A percentile compares a stretch with the other conserved stretches of the same genome.
These are phyloP conservation scores for Trachemys scripta DNA, from an alignment of 2,113 vertebrate species.

Conservation along the genomic window DNA sequence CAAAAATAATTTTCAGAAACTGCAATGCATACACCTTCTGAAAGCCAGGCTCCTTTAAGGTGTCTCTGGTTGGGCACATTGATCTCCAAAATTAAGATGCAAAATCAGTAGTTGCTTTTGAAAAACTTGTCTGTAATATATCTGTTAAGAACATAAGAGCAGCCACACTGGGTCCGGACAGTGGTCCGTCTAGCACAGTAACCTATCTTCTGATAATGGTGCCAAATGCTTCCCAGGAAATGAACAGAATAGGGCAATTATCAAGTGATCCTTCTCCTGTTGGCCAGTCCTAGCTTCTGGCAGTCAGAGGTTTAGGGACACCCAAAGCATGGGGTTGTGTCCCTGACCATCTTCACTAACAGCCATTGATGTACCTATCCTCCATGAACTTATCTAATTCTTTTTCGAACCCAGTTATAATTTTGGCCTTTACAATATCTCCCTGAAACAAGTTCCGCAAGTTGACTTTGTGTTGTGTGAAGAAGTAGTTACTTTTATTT, in stretches of 20 bases:
- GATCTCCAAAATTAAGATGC: neutral
- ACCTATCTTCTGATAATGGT: neutral
- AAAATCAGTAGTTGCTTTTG: neutral
- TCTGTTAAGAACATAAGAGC: neutral
- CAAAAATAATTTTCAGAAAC: neutral
- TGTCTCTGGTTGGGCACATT: neutral
- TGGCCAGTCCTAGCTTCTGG: neutral
- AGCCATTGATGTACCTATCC: neutral
- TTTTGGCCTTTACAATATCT: neutral
- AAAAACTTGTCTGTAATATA: neutral
- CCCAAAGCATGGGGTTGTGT: neutral
- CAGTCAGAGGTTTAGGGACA: neutral
- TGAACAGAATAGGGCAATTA: neutral
- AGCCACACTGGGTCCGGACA: neutral
- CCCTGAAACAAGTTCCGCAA: neutral
- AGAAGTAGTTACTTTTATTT: neutral
- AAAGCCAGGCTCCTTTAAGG: neutral
- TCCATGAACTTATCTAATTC: neutral
- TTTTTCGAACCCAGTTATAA: neutral
- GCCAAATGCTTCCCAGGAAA: neutral
- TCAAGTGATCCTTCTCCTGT: neutral
- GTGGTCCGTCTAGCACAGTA: neutral
- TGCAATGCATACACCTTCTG: rapidly evolving
- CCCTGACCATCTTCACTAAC: neutral
- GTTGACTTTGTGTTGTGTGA: neutral